Conservation (phyloP, 2,113 vertebrate genomes). For the Coracopsis vasa region DNA sequence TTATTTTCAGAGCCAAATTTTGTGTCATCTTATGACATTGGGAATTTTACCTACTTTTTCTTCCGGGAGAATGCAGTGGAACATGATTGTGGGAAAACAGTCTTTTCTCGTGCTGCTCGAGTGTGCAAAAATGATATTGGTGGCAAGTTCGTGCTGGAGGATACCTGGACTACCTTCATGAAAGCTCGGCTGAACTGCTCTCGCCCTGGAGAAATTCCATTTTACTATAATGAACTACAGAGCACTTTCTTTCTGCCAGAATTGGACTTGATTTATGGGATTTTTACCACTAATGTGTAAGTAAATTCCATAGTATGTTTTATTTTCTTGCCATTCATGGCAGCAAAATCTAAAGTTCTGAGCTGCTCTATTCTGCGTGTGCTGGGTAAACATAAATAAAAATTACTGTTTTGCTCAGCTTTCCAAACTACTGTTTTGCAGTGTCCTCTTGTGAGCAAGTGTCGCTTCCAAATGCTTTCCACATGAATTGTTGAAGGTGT, state of each 20-base stretch:
- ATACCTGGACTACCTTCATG: slow-evolving; percentile 99
- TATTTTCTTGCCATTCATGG: not conserved
- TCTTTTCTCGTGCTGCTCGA: slow-evolving; percentile 91
- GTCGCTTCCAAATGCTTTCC: not conserved
- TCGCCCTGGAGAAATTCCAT: slow-evolving; percentile 93
- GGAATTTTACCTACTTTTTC: slow-evolving; percentile 97
- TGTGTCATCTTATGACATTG: slow-evolving; percentile 94
- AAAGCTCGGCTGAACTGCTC: slow-evolving; percentile 96
- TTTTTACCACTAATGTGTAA: slow-evolving; percentile 97
- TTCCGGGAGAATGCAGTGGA: slow-evolving; percentile 96
- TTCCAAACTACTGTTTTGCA: not conserved
- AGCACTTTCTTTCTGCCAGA: slow-evolving; percentile 94
- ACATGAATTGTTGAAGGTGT: not conserved
- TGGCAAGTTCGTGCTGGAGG: slow-evolving; percentile 93
- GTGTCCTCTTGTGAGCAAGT: not conserved
- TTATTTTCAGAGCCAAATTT: slow-evolving; percentile 91
- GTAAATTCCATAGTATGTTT: slow-evolving; percentile 48
- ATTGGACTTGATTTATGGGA: slow-evolving; percentile 92
- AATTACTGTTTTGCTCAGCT: not conserved
- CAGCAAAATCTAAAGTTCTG: not conserved
- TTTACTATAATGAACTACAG: slow-evolving; percentile 95
- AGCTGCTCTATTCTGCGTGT: not conserved
- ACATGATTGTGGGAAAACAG: slow-evolving; percentile 92
- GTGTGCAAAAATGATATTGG: slow-evolving; percentile 97
- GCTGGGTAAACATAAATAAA: not conserved